Evolutionary conservation across 1,140 invertebrate genomes (phyloP).

Genomic region (Anthonomus grandis): DNA sequence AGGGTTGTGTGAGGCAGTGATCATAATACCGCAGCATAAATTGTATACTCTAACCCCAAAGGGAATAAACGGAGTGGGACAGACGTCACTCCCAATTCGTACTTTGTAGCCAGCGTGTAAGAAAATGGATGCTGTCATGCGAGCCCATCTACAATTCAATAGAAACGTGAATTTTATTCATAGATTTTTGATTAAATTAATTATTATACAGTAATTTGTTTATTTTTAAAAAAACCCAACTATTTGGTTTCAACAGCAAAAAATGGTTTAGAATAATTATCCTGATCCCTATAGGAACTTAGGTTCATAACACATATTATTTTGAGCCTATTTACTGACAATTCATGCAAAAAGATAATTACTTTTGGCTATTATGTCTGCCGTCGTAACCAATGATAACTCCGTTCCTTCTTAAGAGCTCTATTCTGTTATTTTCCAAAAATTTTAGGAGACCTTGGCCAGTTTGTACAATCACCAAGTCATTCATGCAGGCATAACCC

Average conservation of each 20-base stretch:
- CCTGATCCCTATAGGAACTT: too few relatives aligned
- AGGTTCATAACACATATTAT: too few relatives aligned
- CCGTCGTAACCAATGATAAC: slow-evolving; percentile 95
- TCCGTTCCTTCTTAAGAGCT: slow-evolving; percentile 59
- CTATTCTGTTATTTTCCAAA: slow-evolving; percentile 57
- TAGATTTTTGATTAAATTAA: too few relatives aligned
- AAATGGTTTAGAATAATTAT: too few relatives aligned
- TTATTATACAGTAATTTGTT: too few relatives aligned
- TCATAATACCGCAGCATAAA: slow-evolving; percentile 84
- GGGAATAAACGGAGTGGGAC: slow-evolving; percentile 92
- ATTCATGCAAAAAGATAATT: slow-evolving; percentile 3
- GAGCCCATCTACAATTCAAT: slow-evolving; percentile 73
- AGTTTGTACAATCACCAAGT: slow-evolving; percentile 95
- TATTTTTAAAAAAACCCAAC: too few relatives aligned
- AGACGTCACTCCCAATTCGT: slow-evolving; percentile 76
- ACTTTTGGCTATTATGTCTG: slow-evolving; percentile 89
- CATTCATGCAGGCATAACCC: slow-evolving; percentile 94
- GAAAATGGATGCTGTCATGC: slow-evolving; percentile 84
- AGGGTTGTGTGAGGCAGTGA: slow-evolving; percentile 98
- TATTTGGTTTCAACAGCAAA: too few relatives aligned
- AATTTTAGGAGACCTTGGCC: slow-evolving; percentile 88
- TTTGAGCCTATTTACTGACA: background rate
- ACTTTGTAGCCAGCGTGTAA: slow-evolving; percentile 74
- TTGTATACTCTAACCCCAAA: slow-evolving; percentile 70
- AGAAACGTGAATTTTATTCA: background rate